phyloP scores from a whole-genome alignment of 1,140 invertebrate genomes.

The Helicoverpa armigera region DNA sequence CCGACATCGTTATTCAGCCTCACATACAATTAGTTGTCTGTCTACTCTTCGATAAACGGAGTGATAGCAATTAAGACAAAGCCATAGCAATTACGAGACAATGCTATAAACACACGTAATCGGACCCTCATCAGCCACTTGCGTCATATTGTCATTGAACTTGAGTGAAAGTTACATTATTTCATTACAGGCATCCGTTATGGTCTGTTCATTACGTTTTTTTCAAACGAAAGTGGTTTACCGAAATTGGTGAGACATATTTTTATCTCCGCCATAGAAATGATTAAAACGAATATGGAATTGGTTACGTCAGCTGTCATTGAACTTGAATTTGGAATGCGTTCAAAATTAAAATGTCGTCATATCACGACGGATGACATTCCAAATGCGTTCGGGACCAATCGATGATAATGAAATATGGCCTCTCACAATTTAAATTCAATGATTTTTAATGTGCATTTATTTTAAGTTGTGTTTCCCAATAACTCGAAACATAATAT shows the following conservation, averaged over 20 bases:
- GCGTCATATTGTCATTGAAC: slow-evolving; percentile 46
- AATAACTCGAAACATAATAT: not conserved
- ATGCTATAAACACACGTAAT: slow-evolving; percentile 43
- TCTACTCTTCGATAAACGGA: slow-evolving; percentile 12
- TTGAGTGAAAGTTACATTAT: slow-evolving; percentile 45
- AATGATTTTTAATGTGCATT: not conserved
- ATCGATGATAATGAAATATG: not conserved
- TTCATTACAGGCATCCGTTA: not conserved
- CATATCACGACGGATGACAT: slow-evolving; percentile 32
- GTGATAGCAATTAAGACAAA: slow-evolving; percentile 42
- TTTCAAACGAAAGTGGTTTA: slow-evolving; percentile 44
- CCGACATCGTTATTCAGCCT: slow-evolving; percentile 6
- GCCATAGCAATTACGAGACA: slow-evolving; percentile 29
- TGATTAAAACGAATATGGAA: slow-evolving; percentile 32
- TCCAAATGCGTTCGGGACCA: not conserved
- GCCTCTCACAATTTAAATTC: not conserved
- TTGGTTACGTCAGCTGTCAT: slow-evolving; percentile 43
- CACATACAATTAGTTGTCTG: slow-evolving; percentile 29
- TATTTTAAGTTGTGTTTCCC: not conserved
- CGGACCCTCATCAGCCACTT: slow-evolving; percentile 12
- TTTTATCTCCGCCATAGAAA: slow-evolving; percentile 25
- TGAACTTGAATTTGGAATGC: slow-evolving; percentile 48
- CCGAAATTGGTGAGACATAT: slow-evolving; percentile 5
- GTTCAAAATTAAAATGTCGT: slow-evolving; percentile 45
- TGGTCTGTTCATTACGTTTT: not conserved